Conservation (phyloP, 1,140 invertebrate genomes). For the Andricus grossulariae region DNA sequence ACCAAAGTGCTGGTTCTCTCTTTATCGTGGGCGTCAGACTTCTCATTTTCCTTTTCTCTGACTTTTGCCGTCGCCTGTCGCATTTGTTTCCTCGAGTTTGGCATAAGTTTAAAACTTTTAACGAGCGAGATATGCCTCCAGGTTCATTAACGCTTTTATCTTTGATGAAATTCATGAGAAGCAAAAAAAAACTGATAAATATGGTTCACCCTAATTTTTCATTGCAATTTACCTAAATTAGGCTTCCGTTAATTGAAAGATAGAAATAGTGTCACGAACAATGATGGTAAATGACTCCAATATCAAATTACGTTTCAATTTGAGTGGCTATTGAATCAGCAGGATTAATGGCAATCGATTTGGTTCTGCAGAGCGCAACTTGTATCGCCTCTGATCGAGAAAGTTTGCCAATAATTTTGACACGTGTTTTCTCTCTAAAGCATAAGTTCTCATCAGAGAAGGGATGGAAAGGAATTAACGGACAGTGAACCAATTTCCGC, state of each 20-base stretch:
- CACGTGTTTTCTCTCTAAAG: slow-evolving; percentile 6
- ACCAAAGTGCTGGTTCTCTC: background rate
- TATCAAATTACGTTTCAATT: background rate
- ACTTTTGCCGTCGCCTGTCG: background rate
- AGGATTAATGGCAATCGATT: slow-evolving; percentile 11
- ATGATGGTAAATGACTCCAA: background rate
- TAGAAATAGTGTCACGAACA: no score
- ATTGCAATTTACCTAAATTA: no score
- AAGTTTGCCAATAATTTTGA: slow-evolving; percentile 27
- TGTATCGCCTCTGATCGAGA: slow-evolving; percentile 13
- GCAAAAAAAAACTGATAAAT: no score
- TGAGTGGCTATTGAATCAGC: slow-evolving; percentile 4
- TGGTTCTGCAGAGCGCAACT: background rate
- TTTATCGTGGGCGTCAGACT: no score
- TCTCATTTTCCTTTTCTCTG: background rate
- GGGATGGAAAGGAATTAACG: background rate
- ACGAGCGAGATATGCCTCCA: background rate
- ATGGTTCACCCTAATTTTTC: no score
- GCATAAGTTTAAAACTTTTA: background rate
- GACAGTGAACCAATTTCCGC: slow-evolving; percentile 8
- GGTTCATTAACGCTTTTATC: background rate
- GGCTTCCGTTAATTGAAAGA: no score
- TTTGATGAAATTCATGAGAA: background rate
- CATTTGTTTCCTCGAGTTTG: background rate
- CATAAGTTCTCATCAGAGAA: background rate